Evolutionary conservation across 2,888 invertebrate species (phyloP).

Genomic region (Caenorhabditis panamensis): DNA sequence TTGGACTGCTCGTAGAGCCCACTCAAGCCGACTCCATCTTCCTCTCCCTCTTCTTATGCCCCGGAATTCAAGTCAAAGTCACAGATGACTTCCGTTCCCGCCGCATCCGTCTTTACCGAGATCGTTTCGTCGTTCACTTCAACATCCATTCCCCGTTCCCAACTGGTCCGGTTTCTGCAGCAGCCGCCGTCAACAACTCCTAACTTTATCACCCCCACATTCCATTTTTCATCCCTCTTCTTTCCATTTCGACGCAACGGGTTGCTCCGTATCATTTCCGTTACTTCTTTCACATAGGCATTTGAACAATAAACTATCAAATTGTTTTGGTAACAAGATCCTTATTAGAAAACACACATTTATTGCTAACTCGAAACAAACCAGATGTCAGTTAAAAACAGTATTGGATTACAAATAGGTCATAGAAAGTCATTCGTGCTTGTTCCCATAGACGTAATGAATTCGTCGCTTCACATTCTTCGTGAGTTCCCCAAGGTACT

Average conservation of each 20-base stretch:
- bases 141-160: slow-evolving; percentile 31
- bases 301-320: no score
- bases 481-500: slow-evolving; percentile 15
- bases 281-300: slow-evolving; percentile 9
- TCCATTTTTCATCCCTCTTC: slow-evolving; percentile 6
- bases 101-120: slow-evolving; percentile 10
- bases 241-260: slow-evolving; percentile 27
- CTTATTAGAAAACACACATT: no score
- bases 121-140: slow-evolving; percentile 9
- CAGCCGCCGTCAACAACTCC: slow-evolving; percentile 2
- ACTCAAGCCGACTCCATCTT: slow-evolving; percentile 33
- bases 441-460: slow-evolving; percentile 8
- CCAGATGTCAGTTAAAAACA: no score
- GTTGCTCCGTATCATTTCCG: slow-evolving; percentile 22
- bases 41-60: slow-evolving; percentile 33
- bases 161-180: neutral
- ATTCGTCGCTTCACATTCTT: slow-evolving; percentile 27
- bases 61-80: slow-evolving; percentile 28
- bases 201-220: neutral
- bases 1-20: slow-evolving; percentile 46
- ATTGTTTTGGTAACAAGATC: no score
- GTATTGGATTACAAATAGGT: neutral
- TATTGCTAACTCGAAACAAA: no score
- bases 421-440: slow-evolving; percentile 12
- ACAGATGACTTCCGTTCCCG: slow-evolving; percentile 55